Conservation (phyloP, 2,113 vertebrate genomes). For the Gymnogyps californianus region DNA sequence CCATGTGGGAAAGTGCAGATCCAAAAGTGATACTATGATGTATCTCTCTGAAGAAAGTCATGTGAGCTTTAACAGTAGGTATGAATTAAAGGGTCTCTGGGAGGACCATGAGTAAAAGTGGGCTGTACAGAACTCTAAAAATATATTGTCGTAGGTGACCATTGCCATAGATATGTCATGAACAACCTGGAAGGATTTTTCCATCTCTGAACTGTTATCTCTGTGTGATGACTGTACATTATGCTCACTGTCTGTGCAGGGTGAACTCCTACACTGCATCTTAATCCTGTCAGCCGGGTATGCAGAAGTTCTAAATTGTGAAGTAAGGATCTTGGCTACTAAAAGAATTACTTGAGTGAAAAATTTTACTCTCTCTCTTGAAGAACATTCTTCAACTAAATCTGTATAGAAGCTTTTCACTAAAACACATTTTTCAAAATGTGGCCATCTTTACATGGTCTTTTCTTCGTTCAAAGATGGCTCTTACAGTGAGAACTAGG, state of each 20-base stretch:
- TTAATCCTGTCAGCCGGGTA: neutral
- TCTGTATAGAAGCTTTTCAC: neutral
- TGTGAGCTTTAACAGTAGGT: neutral
- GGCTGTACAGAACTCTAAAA: neutral
- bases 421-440: neutral
- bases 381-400: neutral
- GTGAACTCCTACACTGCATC: neutral
- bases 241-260: constrained; percentile 20
- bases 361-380: neutral
- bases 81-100: constrained; percentile 9
- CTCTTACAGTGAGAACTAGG: neutral
- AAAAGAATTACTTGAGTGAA: neutral
- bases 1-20: neutral
- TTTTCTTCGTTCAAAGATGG: neutral
- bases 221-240: neutral
- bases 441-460: neutral
- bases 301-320: neutral
- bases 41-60: neutral
- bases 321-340: neutral
- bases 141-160: neutral
- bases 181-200: constrained; percentile 31
- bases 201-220: neutral
- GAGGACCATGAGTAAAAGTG: neutral
- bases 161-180: constrained; percentile 22
- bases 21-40: constrained; percentile 14